These are phyloP conservation scores for Solen grandis DNA, from an alignment of 1,140 invertebrate species.

Conservation along the genomic window DNA sequence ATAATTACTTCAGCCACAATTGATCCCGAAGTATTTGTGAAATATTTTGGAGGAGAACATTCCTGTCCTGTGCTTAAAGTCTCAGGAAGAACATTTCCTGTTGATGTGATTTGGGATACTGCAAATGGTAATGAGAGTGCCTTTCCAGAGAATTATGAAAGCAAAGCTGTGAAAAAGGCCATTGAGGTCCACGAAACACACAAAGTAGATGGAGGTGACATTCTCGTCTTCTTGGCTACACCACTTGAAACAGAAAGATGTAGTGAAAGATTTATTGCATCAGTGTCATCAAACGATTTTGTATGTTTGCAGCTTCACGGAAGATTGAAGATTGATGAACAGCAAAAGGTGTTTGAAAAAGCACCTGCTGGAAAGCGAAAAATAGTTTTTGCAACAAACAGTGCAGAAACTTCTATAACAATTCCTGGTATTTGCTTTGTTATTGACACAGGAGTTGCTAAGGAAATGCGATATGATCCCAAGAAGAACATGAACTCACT, in stretches of 20 bases:
- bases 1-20: conserved; percentile 80
- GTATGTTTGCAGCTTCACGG: conserved; percentile 91
- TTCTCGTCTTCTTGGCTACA: conserved; percentile 96
- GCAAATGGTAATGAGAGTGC: conserved; percentile 92
- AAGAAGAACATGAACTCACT: conserved; percentile 71
- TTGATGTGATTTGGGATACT: conserved; percentile 94
- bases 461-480: conserved; percentile 75
- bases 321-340: conserved; percentile 96
- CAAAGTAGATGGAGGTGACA: conserved; percentile 96
- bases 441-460: conserved; percentile 77
- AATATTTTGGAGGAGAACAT: conserved; percentile 90
- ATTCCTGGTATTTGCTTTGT: conserved; percentile 78
- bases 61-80: conserved; percentile 97
- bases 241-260: conserved; percentile 76
- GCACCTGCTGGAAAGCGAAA: conserved; percentile 66
- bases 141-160: conserved; percentile 90
- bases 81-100: conserved; percentile 90
- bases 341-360: conserved; percentile 85
- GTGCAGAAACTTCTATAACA: conserved; percentile 80
- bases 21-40: conserved; percentile 82
- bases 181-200: conserved; percentile 96
- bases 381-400: conserved; percentile 79
- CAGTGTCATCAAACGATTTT: conserved; percentile 31
- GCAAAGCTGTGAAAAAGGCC: conserved; percentile 97
- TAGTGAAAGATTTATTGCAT: conserved; percentile 56